Evolutionary conservation across 2,113 vertebrate species (phyloP), one percentile per base, ranked within the genome.

Genomic region (Galeopterus variegatus): DNA sequence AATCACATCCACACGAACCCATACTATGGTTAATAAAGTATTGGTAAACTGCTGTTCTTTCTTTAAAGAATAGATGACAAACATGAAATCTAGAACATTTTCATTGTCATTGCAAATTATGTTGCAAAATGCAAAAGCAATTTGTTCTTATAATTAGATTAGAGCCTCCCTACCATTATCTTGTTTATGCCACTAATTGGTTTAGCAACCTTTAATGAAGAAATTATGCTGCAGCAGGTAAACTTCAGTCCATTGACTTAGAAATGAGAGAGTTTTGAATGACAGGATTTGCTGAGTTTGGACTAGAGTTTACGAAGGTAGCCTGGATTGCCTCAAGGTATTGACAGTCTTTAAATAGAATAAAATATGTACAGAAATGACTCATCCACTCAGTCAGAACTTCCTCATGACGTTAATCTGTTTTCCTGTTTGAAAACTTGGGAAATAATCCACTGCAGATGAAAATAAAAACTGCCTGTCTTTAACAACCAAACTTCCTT

Each of bases 391-490:
- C 54, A 10, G 26, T 60, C 23, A n/a, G 45, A 65, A 52, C 28
- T 88, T 96, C 86, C 41, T 58, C 48, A 45, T 45, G 70, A 15
- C 14, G 26, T 64, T 85, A 24, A n/a, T 69, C 87, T 88, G 10
- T 36, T 69, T 95, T 88, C 60, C 54, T 85, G 14, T 62, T 90
- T 94, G 21, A 72, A 81, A 62, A 75, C n/a, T 77, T 85, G 62
- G n/a, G 19, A 76, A 52, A 26, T 26, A 88, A 70, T 6, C 26
- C 84, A 62, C 26, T 65, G 36, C 28, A 14, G 10, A 62, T 89
- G 45, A 58, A 88, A 75, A 36, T 24, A 11, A 33, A 26, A 82
- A 52, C 41, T 52, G 17, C 10, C 33, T 45, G 19, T 54, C 50
- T 75, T 60, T 75, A 81, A 75, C 50, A 79, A 41, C 26, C 50